Evolutionary conservation across 2,113 vertebrate species (phyloP), one percentile per base, ranked within the genome.

Genomic region (Charina bottae): DNA sequence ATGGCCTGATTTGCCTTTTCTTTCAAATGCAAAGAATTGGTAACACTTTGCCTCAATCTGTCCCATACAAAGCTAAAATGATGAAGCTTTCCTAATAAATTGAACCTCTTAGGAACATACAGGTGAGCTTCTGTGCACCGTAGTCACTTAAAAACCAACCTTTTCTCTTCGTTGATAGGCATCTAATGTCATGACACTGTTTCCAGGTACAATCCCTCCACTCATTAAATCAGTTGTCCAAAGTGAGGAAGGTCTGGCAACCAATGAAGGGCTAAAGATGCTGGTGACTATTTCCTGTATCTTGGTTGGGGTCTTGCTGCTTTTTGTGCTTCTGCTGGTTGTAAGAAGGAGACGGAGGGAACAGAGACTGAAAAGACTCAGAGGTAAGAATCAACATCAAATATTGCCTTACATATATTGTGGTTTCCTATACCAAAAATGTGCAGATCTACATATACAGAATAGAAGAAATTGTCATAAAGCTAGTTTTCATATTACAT

Each of bases 201-300:
- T 95, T 95, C 33, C 96, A 99, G 99, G 99, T 97, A 99, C 99
- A 87, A 99, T 99, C 95, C 98, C 99, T 89, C 99, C 99, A 56
- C 97, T 99, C 97, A 98, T 99, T 95, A 99, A 99, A 92, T 98
- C 97, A 3, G 98, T 98, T 78, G 98, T 99, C 92, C 98, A 99
- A 91, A 98, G 98, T 24, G 98, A 99, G 84, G 98, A 98, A 94
- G 99, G 98, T 94, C 97, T 99, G 98, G 98, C 98, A 0, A 98
- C 98, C 97, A 99, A 98, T 4, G 98, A 98, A 87, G 99, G 99
- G 24, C 98, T 99, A 85, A 99, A 99, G 97, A 99, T 99, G 99
- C 98, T 99, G 97, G 99, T 99, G 97, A 99, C 99, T 95, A 98
- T 99, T 95, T 99, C 99, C 94, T 99, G 98, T 68, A 97, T 99